Conservation (phyloP, 2,797 vertebrate genomes). For the Tragelaphus oryx region DNA sequence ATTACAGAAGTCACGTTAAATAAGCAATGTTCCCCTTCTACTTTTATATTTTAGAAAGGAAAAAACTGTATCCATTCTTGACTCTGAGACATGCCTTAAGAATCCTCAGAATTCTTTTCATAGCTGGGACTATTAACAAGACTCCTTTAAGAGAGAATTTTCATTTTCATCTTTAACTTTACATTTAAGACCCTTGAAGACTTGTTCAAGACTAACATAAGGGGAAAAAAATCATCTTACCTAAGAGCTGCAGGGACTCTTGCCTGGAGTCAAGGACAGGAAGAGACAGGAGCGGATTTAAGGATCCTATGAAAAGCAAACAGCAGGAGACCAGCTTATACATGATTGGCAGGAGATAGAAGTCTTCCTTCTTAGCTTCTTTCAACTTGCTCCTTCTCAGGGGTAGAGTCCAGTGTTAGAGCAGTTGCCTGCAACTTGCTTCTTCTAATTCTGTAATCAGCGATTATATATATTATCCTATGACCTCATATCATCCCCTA, state of each 20-base stretch:
- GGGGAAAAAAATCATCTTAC: slow-evolving; percentile 70
- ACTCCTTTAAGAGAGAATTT: not conserved
- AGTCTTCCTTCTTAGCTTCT: not conserved
- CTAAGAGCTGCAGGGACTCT: slow-evolving; percentile 70
- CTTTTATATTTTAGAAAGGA: not conserved
- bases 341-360: slow-evolving; percentile 55
- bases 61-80: not conserved
- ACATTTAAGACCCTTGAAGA: not conserved
- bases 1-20: not conserved
- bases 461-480: slow-evolving; percentile 76
- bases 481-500: slow-evolving; percentile 76
- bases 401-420: slow-evolving; percentile 77
- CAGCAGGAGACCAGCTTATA: slow-evolving; percentile 73
- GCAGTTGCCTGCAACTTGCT: slow-evolving; percentile 75
- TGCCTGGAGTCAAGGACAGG: slow-evolving; percentile 65
- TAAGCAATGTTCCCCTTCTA: not conserved
- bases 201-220: not conserved
- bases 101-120: not conserved
- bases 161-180: not conserved
- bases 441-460: slow-evolving; percentile 58
- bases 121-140: not conserved
- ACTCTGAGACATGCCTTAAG: not conserved
- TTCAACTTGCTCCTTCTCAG: slow-evolving; percentile 65
- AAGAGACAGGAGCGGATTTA: slow-evolving; percentile 64
- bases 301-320: slow-evolving; percentile 70